Percentiles rank a stretch among this genome's conserved stretches.
Conservation (phyloP, 2,797 vertebrate genomes). For the Melanotaenia pygmaea region DNA sequence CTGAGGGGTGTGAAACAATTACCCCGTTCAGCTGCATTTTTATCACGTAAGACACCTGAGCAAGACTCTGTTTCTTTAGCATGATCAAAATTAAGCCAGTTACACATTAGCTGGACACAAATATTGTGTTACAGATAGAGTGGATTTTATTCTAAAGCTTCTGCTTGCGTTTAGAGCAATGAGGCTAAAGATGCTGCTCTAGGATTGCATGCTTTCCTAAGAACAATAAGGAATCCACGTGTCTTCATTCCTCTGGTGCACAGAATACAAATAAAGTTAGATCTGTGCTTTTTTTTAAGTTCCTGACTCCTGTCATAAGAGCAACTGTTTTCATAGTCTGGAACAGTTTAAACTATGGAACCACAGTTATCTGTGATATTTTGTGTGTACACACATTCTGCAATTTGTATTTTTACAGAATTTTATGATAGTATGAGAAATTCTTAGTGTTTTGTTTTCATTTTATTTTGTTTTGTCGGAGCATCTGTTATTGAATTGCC, state of each 20-base stretch:
- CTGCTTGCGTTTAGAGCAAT: slow-evolving; percentile 14
- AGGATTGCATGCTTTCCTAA: slow-evolving; percentile 38
- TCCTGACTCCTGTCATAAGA: slow-evolving; percentile 57
- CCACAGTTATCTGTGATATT: slow-evolving; percentile 53
- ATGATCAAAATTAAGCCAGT: background rate
- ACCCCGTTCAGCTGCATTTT: background rate
- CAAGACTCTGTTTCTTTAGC: slow-evolving; percentile 1
- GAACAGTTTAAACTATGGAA: slow-evolving; percentile 45
- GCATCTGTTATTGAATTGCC: slow-evolving; percentile 29
- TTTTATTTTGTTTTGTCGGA: slow-evolving; percentile 3
- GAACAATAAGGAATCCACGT: slow-evolving; percentile 31
- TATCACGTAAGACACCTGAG: background rate
- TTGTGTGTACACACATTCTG: background rate
- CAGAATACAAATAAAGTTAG: slow-evolving; percentile 36
- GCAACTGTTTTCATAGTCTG: slow-evolving; percentile 63
- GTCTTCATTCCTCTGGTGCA: slow-evolving; percentile 33
- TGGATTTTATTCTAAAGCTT: background rate
- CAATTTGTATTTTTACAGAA: background rate
- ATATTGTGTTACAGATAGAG: background rate
- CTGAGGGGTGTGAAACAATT: background rate
- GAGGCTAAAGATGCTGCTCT: slow-evolving; percentile 9
- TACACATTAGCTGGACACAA: background rate
- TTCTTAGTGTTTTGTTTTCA: slow-evolving; percentile 21
- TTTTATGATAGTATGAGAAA: slow-evolving; percentile 40
- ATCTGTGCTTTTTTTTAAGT: slow-evolving; percentile 40